Base-by-base conservation (phyloP, 2,888 invertebrate species). In the Caenorhabditis sp. region DNA sequence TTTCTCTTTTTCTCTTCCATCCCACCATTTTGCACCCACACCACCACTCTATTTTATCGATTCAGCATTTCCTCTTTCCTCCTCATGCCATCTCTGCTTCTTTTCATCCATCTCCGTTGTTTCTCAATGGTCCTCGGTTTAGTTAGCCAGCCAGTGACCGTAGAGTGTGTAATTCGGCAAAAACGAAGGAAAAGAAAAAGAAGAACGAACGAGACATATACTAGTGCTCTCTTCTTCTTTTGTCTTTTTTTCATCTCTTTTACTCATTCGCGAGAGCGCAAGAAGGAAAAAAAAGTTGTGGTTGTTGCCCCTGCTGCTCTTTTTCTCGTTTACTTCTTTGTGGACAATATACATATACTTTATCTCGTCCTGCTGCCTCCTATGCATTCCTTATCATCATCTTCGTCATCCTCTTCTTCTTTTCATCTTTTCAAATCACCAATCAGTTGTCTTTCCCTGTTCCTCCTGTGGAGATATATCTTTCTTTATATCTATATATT, bases 11-110 rank as follows among this genome's bases (percentile, higher is more conserved):
- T 50, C 27, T 21, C 60, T n/a, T 14, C 4, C 38, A 27, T 59
- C 52, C 23, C 43, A 43, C 43, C 43, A 43, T 43, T 43, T 43
- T 43, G 43, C 43, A 43, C 43, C 43, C 43, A 43, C 43, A 43
- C 43, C 43, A 43, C 43, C 43, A 43, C 43, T 43, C 43, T 43
- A 17, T 43, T 43, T 43, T 43, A 43, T 43, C 43, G 43, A 43
- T 43, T 43, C 43, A 43, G 43, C 43, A 43, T 43, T 43, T 43
- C 52, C 52, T 26, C 49, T 31, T 38, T 38, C 5, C 23, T 59
- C 23, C n/a, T 58, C 36, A 8, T 1, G 5, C 14, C 43, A n/a
- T 43, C 43, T 43, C 43, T 43, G 14, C 12, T 17, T 43, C 43
- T 31, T 31, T 43, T 10, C 43, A 17, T 43, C 43, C 14, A 10